These are phyloP conservation scores for Amia ocellicauda DNA, from an alignment of 2,113 vertebrate genomes.

Conservation along the genomic window DNA sequence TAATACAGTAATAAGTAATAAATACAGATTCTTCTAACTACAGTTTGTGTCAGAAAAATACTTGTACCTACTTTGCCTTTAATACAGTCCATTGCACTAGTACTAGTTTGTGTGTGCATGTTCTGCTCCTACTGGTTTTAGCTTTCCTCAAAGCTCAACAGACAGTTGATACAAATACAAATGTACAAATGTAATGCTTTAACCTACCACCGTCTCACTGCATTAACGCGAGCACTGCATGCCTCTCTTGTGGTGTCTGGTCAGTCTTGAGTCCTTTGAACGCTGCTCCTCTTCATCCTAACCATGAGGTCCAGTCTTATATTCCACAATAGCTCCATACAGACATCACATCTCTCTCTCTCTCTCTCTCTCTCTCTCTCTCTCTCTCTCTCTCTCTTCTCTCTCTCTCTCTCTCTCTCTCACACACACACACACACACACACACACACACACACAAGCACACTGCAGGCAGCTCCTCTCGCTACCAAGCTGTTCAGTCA, in stretches of 20 bases:
- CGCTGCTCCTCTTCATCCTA: conserved; percentile 4
- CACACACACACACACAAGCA: background rate
- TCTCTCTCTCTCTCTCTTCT: too few relatives aligned
- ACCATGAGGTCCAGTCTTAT: conserved; percentile 4
- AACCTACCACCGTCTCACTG: conserved; percentile 10
- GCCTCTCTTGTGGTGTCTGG: conserved; percentile 1
- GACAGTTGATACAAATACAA: too few relatives aligned
- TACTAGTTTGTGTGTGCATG: conserved; percentile 9
- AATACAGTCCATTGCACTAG: background rate
- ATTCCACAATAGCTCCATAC: conserved; percentile 7
- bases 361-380: too few relatives aligned
- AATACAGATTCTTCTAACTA: too few relatives aligned
- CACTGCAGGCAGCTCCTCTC: conserved; percentile 11
- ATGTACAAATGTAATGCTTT: background rate
- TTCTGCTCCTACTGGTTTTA: background rate
- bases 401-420: conserved; percentile 11
- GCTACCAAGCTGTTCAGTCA: conserved; percentile 22
- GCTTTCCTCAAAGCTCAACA: background rate
- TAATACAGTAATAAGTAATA: too few relatives aligned
- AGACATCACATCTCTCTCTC: too few relatives aligned
- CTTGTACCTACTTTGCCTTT: background rate
- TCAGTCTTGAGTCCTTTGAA: background rate
- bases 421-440: conserved; percentile 1
- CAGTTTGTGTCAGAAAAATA: background rate
- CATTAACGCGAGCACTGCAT: background rate